Evolutionary conservation across 2,797 vertebrate species (phyloP), one percentile per base, ranked within the genome.

Genomic region (Notolabrus celidotus): DNA sequence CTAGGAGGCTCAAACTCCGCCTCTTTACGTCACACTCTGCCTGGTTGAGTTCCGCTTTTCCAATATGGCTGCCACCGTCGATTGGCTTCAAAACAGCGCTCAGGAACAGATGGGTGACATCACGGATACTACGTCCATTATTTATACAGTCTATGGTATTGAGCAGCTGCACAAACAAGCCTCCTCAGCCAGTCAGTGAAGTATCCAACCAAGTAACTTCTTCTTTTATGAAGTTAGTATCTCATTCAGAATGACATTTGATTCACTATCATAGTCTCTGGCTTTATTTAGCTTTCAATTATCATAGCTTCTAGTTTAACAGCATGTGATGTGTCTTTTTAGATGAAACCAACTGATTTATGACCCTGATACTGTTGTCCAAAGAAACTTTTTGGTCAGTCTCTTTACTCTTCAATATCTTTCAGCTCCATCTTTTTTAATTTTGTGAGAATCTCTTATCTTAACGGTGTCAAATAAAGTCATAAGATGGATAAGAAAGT

Each of bases 271-370:
- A 70, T 60, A 25, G 42, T 51, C 54, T 51, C 53, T 17, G 39
- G 36, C 70, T 89, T 82, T 79, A 80, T 85, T 36, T 4, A 67
- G 65, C 75, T 49, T 85, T 88, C 86, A 80, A 87, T 90, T 85
- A 87, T 52, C 62, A 59, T 70, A 60, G 64, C 68, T 73, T 69
- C 66, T 25, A 52, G 67, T 43, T 25, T 55, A 71, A 51, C 60
- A 22, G 10, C 11, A 7, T 20, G 69, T 50, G 50, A 64, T 59
- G 39, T 19, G 9, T 29, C 39, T 46, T 71, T 67, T 58, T 23
- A 58, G 38, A 57, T 5, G 5, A 43, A 19, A 43, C 36, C 50
- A 15, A 27, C 49, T 87, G 78, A 83, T 89, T 71, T 68, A 61
- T 70, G 59, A 74, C 51, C 81, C 54, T 51, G 65, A 74, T 75